phyloP scores from a whole-genome alignment of 2,113 vertebrate species.

The Peromyscus leucopus region DNA sequence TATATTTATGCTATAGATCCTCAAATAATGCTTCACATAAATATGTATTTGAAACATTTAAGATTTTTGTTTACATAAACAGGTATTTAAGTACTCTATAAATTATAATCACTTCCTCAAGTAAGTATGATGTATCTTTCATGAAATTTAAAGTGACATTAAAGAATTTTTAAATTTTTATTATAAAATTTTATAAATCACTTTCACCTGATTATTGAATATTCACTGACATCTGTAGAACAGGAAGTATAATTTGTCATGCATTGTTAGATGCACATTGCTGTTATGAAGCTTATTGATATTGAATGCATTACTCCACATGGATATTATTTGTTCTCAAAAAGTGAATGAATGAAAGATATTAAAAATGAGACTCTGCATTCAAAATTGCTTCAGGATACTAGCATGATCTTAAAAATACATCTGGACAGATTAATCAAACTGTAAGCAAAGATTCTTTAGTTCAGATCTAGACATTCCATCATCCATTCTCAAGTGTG shows the following conservation, averaged over 20 bases:
- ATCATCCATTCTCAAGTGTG: neutral
- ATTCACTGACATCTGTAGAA: conserved; percentile 82
- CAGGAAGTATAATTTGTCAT: conserved; percentile 81
- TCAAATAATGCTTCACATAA: conserved; percentile 3
- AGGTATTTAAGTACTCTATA: neutral
- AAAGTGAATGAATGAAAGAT: conserved; percentile 35
- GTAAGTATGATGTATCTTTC: conserved; percentile 47
- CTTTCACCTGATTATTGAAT: conserved; percentile 82
- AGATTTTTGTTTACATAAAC: neutral
- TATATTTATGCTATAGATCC: neutral
- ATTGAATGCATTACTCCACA: conserved; percentile 58
- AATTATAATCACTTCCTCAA: conserved; percentile 17
- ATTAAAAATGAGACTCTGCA: conserved; percentile 62
- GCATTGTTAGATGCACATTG: conserved; percentile 75
- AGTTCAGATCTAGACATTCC: neutral
- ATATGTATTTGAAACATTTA: neutral
- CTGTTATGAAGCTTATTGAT: conserved; percentile 68
- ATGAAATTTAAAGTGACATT: conserved; percentile 55
- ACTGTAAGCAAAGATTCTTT: neutral
- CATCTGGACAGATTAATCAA: conserved; percentile 3
- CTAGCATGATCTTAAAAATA: conserved; percentile 53
- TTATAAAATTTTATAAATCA: conserved; percentile 59
- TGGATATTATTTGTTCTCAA: conserved; percentile 60
- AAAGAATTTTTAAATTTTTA: conserved; percentile 15
- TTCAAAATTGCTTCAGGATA: conserved; percentile 27